Base-by-base conservation (phyloP, 2,888 invertebrate species). In the Alentia gelatinosa region DNA sequence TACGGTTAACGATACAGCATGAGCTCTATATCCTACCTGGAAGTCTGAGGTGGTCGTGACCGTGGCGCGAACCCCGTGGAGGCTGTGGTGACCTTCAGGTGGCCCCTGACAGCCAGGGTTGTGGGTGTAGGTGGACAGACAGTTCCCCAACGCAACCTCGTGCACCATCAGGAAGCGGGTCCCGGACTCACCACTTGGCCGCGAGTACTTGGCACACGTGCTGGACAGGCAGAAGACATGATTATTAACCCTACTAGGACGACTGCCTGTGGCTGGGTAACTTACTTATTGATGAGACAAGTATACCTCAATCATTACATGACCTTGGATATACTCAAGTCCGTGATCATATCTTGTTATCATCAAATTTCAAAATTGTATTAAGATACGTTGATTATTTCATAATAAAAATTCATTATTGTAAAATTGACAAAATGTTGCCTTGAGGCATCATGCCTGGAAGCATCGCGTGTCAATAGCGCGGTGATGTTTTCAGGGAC, bases 21-120 rank as follows among this genome's bases (percentile, higher is more conserved):
- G n/a, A n/a, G n/a, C n/a, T n/a, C n/a, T n/a, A 19, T 42, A n/a
- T n/a, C 42, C 47, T 37, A 94, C 95, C 93, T 93, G 92, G 92
- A 95, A 95, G 5, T 92, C 92, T 37, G 95, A 95, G 0, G 91
- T 88, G 19, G 90, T 88, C 30, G 93, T 91, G 5, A 90, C 47
- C 35, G 92, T 92, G 15, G 90, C 91, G 0, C 47, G 42, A 68
- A 95, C 94, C n/a, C 95, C 95, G 93, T 95, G 95, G 23, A 94
- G 93, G 92, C 95, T 95, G 91, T 95, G 89, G 90, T 94, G 95
- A 79, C 95, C 95, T 74, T 94, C 92, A 50, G 95, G 95, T 88
- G 95, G 93, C 12, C 90, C 91, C 37, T 92, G 94, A 89, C 95
- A 93, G 91, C 47, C 15, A 0, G 35, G n/a, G 37, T 84, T 33